These are phyloP conservation scores for Zeus faber DNA, from an alignment of 2,113 vertebrate genomes.

Conservation along the genomic window DNA sequence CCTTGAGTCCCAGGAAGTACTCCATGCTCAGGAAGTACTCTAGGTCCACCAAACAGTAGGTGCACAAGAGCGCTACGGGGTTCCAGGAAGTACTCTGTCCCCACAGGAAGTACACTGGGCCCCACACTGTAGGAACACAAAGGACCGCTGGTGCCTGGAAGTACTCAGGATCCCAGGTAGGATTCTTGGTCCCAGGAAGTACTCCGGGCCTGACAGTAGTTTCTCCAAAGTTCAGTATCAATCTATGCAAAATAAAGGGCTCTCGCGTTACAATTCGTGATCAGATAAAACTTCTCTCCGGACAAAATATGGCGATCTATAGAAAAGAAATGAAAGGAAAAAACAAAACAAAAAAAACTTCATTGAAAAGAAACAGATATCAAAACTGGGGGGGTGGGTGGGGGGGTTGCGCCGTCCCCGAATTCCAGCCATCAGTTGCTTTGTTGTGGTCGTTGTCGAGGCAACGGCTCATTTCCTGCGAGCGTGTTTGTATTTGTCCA, in stretches of 20 bases:
- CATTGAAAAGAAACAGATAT: constrained; percentile 79
- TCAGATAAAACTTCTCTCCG: constrained; percentile 62
- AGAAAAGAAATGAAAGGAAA: constrained; percentile 63
- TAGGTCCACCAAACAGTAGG: too few relatives aligned
- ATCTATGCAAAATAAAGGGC: constrained; percentile 76
- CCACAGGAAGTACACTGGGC: too few relatives aligned
- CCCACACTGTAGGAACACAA: too few relatives aligned
- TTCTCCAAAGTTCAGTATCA: constrained; percentile 52
- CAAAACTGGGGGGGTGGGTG: constrained; percentile 76
- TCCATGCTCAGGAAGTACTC: too few relatives aligned
- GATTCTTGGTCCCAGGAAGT: too few relatives aligned
- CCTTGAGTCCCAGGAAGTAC: too few relatives aligned
- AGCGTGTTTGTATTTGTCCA: constrained; percentile 95
- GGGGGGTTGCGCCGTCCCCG: constrained; percentile 29
- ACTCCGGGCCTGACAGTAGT: constrained; percentile 54
- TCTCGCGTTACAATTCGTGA: constrained; percentile 72
- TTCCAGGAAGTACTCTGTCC: too few relatives aligned
- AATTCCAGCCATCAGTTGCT: constrained; percentile 75
- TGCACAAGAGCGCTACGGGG: too few relatives aligned
- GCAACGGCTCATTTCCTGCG: constrained; percentile 83
- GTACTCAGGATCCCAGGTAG: too few relatives aligned
- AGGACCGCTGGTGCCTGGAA: too few relatives aligned
- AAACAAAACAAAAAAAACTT: constrained; percentile 56
- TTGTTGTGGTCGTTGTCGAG: constrained; percentile 32
- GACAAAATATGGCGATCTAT: constrained; percentile 80